Conservation (phyloP, 2,113 vertebrate genomes). For the Corvus hawaiiensis region DNA sequence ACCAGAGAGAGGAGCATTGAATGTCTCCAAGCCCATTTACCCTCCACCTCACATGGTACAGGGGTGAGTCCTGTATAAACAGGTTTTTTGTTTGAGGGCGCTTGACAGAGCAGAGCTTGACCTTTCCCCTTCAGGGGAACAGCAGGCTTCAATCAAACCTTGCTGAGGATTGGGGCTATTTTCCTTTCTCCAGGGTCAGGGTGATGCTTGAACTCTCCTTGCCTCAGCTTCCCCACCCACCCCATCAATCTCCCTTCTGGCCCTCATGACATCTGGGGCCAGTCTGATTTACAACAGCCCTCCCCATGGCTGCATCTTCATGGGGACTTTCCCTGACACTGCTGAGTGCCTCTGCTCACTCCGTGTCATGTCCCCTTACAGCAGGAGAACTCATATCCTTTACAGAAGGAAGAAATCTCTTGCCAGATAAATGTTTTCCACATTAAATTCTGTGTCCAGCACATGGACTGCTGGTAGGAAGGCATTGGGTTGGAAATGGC, state of each 20-base stretch:
- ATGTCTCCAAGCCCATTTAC: not conserved
- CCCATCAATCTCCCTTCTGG: conserved; percentile 52
- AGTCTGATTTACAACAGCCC: not conserved
- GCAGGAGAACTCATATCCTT: not conserved
- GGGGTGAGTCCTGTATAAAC: conserved; percentile 46
- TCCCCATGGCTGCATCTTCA: not conserved
- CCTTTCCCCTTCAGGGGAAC: conserved; percentile 32
- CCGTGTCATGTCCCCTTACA: not conserved
- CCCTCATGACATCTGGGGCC: not conserved
- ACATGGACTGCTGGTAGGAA: not conserved
- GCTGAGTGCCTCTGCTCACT: not conserved
- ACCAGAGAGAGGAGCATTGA: not conserved
- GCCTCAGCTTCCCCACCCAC: conserved; percentile 21
- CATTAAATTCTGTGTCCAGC: not conserved
- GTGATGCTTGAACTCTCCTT: conserved; percentile 53
- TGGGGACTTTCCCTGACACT: not conserved
- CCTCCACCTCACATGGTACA: not conserved
- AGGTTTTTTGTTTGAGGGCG: not conserved
- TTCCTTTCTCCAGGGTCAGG: not conserved
- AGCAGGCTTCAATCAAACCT: conserved; percentile 44
- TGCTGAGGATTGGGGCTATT: not conserved
- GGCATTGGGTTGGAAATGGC: not conserved
- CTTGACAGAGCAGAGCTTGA: conserved; percentile 4
- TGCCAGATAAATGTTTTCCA: not conserved
- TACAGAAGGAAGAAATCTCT: not conserved